Base-by-base conservation (phyloP, 2,797 vertebrate genomes). In the Sciaenops ocellatus region DNA sequence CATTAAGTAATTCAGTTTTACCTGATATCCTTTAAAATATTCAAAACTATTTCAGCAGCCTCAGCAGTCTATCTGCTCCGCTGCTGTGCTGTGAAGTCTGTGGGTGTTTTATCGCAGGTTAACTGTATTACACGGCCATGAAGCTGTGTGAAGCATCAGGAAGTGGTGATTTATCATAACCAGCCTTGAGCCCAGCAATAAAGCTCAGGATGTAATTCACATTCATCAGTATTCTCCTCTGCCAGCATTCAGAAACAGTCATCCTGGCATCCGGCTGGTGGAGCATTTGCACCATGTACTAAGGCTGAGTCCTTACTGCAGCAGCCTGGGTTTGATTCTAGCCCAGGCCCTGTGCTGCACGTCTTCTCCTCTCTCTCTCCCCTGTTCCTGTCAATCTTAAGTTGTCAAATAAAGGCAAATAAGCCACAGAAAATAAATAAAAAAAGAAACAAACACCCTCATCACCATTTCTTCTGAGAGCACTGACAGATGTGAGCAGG, bases 181-280 rank as follows among this genome's bases (percentile, higher is more conserved):
- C 69, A 69, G 82, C 89, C 86, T 56, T 41, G 26, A 84, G 87
- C 81, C 13, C 47, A 18, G 78, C 68, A 83, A 87, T 87, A 83
- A 86, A 82, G 75, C 82, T 62, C 57, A 44, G 51, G 28, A 26
- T 48, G 60, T n/a, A 63, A 69, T 80, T 78, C 69, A 15, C 55
- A 60, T 77, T 88, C 69, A 89, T 91, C 78, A 69, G 73, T 55
- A 83, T 87, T 75, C 85, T 47, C 57, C 73, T 76, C 55, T 1
- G 12, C 46, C 67, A 5, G 13, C 18, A n/a, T 46, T 59, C 51
- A 62, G 22, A 83, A 79, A 79, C 73, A 71, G 79, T 69, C 9
- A 7, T 51, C 55, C 51, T 86, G 30, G 30, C 30, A 34, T 38
- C 34, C 34, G 34, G 34, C 9, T 38, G 34, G 34, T 34, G 34